Percentiles rank a stretch among this genome's conserved stretches.
Evolutionary conservation across 1,140 invertebrate genomes (phyloP).

Genomic region (Hypsibius dujardini): DNA sequence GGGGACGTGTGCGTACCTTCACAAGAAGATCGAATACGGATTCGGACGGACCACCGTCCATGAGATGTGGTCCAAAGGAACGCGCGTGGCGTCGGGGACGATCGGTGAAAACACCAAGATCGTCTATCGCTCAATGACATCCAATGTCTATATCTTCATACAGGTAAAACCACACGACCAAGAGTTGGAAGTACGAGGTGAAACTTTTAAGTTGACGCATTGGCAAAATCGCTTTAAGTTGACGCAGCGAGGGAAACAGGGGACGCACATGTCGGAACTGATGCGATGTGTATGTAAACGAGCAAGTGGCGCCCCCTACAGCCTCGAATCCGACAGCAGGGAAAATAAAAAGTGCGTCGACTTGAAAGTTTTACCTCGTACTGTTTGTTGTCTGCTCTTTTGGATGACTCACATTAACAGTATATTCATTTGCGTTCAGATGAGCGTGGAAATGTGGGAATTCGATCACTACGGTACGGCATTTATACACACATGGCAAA

Average conservation of each 20-base stretch:
- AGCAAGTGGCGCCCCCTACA: too few species aligned
- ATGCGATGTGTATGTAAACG: conserved; percentile 4
- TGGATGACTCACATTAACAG: too few species aligned
- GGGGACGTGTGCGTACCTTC: conserved; percentile 77
- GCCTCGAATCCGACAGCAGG: too few species aligned
- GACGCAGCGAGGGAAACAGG: too few species aligned
- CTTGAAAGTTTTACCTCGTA: too few species aligned
- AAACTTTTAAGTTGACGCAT: not conserved
- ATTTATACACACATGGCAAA: too few species aligned
- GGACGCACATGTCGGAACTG: not conserved
- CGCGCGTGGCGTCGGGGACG: conserved; percentile 78
- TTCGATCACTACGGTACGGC: conserved; percentile 95
- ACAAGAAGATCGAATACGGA: conserved; percentile 86
- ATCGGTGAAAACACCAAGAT: conserved; percentile 76
- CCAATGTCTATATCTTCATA: conserved; percentile 13
- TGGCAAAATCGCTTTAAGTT: too few species aligned
- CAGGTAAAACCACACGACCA: too few species aligned
- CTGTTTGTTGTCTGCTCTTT: too few species aligned
- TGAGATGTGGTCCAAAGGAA: conserved; percentile 90
- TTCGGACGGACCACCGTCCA: conserved; percentile 30
- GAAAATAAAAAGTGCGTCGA: too few species aligned
- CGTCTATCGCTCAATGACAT: conserved; percentile 8
- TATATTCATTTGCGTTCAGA: too few species aligned
- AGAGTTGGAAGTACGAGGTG: not conserved
- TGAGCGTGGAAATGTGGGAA: conserved; percentile 99